Percentiles rank a stretch among this genome's conserved stretches.
phyloP scores from a whole-genome alignment of 1,140 invertebrate genomes.

The Lordiphosa stackelbergi region DNA sequence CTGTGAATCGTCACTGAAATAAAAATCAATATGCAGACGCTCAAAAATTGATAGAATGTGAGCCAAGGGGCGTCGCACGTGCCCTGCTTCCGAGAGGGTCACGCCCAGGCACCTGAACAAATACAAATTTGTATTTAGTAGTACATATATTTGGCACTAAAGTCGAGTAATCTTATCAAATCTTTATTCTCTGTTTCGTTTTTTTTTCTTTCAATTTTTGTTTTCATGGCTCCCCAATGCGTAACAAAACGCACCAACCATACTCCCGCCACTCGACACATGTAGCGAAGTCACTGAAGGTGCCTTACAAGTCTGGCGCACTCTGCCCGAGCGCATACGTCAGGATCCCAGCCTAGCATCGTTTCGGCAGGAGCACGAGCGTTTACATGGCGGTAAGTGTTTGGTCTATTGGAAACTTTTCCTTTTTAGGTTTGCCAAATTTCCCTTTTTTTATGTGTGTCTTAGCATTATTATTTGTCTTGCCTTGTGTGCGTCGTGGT shows the following conservation, averaged over 20 bases:
- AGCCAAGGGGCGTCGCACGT: constrained; percentile 6
- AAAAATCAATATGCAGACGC: constrained; percentile 40
- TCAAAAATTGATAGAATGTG: constrained; percentile 52
- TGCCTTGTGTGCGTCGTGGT: constrained; percentile 23
- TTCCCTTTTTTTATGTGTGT: constrained; percentile 6
- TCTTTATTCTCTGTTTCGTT: constrained; percentile 47
- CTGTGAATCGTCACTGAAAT: background rate
- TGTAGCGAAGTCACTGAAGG: constrained; percentile 82
- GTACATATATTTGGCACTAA: constrained; percentile 36
- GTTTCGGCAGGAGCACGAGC: constrained; percentile 82
- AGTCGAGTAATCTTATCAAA: constrained; percentile 63
- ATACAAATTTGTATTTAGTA: constrained; percentile 40
- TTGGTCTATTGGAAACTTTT: constrained; percentile 15
- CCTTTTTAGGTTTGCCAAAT: constrained; percentile 12
- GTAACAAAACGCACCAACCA: constrained; percentile 47
- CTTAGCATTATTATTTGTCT: constrained; percentile 10
- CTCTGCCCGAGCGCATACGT: constrained; percentile 81
- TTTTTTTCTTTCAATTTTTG: constrained; percentile 15
- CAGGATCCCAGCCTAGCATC: constrained; percentile 81
- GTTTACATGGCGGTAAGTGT: constrained; percentile 78
- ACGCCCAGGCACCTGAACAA: constrained; percentile 54
- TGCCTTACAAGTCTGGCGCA: constrained; percentile 81
- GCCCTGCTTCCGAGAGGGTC: constrained; percentile 12
- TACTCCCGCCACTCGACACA: constrained; percentile 12
- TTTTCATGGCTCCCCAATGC: constrained; percentile 63